Conservation (phyloP, 2,113 vertebrate genomes). For the Bombycilla garrulus region DNA sequence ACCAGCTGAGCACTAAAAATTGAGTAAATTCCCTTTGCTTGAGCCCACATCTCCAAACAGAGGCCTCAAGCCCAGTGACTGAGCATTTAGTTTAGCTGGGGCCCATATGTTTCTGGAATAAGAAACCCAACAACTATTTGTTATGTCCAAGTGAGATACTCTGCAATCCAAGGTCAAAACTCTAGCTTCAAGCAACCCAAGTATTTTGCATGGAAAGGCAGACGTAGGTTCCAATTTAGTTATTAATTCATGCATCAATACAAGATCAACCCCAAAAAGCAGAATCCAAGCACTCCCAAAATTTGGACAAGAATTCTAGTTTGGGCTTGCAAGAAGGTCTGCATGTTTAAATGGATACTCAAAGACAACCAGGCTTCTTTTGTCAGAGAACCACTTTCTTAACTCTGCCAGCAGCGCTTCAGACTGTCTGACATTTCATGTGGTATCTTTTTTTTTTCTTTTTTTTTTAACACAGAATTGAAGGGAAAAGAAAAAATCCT, state of each 20-base stretch:
- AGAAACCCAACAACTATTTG: background rate
- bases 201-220: background rate
- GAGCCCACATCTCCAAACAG: background rate
- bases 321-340: conserved; percentile 16
- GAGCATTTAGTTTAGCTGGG: background rate
- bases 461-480: conserved; percentile 6
- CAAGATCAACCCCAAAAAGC: background rate
- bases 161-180: background rate
- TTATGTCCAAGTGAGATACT: background rate
- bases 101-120: background rate
- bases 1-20: background rate
- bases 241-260: background rate
- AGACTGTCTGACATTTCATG: conserved; percentile 60
- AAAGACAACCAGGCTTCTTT: conserved; percentile 55
- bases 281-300: conserved; percentile 15
- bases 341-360: conserved; percentile 41
- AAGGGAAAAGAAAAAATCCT: conserved; percentile 1
- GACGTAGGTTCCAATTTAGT: background rate
- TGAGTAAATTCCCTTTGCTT: background rate
- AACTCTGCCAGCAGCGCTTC: conserved; percentile 62
- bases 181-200: background rate
- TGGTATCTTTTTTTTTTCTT: conserved; percentile 7
- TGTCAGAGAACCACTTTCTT: conserved; percentile 64
- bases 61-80: background rate
- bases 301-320: conserved; percentile 25